Evolutionary conservation across 2,113 vertebrate genomes (phyloP).

Genomic region (Thermophis baileyi): DNA sequence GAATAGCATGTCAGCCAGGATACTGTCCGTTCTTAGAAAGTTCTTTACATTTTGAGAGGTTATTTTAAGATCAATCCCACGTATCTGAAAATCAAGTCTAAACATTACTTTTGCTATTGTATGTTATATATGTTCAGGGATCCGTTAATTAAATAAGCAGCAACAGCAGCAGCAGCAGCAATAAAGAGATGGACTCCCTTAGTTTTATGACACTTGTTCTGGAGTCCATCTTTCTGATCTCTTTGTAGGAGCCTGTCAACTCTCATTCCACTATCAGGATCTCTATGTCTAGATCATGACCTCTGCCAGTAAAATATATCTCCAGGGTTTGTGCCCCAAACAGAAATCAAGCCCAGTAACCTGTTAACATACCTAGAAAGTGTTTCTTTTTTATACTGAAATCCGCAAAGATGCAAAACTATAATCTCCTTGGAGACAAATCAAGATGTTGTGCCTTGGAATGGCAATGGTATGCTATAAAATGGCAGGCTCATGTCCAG

Average conservation of each 20-base stretch:
- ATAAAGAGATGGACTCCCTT: background rate
- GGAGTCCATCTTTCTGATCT: background rate
- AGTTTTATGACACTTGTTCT: background rate
- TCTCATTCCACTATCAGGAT: conserved; percentile 2
- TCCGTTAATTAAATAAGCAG: background rate
- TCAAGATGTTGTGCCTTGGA: conserved; percentile 13
- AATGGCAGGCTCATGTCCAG: background rate
- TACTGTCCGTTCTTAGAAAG: background rate
- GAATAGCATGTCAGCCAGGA: too few relatives aligned
- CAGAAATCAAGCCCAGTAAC: conserved; percentile 10
- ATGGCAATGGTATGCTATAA: background rate
- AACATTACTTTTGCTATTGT: background rate
- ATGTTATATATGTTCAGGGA: too few relatives aligned
- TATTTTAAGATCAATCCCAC: background rate
- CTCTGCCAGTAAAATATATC: background rate
- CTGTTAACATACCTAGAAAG: conserved; percentile 17
- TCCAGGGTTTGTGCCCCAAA: conserved; percentile 14
- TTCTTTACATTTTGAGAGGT: background rate
- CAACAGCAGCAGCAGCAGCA: background rate
- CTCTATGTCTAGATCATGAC: conserved; percentile 3
- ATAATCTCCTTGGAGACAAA: conserved; percentile 17
- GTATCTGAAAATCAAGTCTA: background rate
- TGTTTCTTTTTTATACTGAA: conserved; percentile 26
- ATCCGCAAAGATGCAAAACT: background rate
- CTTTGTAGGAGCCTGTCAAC: conserved; percentile 1